Percentiles rank a stretch among this genome's conserved stretches.
Evolutionary conservation across 2,113 vertebrate species (phyloP).

Genomic region (Carassius gibelio): DNA sequence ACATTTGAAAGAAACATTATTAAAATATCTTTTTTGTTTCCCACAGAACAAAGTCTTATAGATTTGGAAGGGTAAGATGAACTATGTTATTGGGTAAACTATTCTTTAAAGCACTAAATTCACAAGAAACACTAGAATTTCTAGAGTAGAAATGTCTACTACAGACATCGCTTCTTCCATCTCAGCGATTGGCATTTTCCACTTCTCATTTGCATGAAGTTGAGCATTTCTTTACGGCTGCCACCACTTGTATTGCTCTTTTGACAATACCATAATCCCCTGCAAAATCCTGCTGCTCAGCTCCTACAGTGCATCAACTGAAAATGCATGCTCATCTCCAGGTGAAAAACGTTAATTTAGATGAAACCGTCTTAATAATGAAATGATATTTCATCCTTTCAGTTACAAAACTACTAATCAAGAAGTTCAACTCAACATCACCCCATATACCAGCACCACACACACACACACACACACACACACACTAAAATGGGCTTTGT

Average conservation of each 20-base stretch:
- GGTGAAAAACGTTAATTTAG: background rate
- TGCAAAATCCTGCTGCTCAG: background rate
- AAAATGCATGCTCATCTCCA: background rate
- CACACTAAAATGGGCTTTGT: background rate
- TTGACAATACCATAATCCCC: background rate
- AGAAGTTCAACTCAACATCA: background rate
- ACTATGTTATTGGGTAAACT: background rate
- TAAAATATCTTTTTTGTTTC: background rate
- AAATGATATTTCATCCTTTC: background rate
- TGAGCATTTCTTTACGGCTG: background rate
- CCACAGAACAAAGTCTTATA: background rate
- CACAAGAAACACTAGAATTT: background rate
- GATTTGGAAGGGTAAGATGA: background rate
- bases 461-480: background rate
- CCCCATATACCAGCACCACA: constrained; percentile 6
- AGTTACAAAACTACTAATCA: background rate
- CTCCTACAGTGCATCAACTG: background rate
- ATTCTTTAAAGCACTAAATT: background rate
- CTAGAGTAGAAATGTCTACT: background rate
- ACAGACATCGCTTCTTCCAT: background rate
- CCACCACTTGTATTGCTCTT: background rate
- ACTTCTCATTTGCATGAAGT: background rate
- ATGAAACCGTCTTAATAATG: background rate
- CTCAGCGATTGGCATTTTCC: background rate
- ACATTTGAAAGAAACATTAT: background rate